Base-by-base conservation (phyloP, 2,888 invertebrate species). In the Petrolisthes manimaculis region DNA sequence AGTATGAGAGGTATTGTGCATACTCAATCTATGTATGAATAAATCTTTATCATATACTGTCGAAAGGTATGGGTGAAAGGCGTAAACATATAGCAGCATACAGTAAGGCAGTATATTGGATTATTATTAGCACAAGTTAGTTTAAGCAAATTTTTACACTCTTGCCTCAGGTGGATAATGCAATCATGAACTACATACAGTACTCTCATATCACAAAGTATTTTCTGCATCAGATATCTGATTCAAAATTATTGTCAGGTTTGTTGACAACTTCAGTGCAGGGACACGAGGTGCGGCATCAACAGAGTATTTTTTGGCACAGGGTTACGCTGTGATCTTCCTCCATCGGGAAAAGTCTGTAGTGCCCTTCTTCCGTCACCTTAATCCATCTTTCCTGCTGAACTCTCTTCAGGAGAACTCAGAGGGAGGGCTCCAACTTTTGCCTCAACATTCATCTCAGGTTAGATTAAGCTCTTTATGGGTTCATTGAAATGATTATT, bases 181-280 rank as follows among this genome's bases (percentile, higher is more conserved):
- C 24, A 12, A 61, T 21, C 24, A 82, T 82, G 14, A n/a, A n/a
- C 24, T 56, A n/a, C 9, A 5, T 4, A 21, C 5, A 61, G n/a
- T 54, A 56, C 61, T 56, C 37, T 81, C 54, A 21, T 21, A 18
- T 56, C 14, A 56, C 18, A 21, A 56, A 56, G 18, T 69, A 69
- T 82, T 12, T 69, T 9, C 75, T 18, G 69, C 8, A 21, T 84
- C 9, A 9, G 6, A 71, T 71, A 12, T 71, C 6, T 71, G 71
- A 71, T 71, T 5, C 83, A 56, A 21, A 56, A 5, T 24, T 67
- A 75, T 71, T 51, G 80, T 99, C 0, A 95, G 99, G 83, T 99
- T 97, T 93, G 98, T 99, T 86, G 99, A 99, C 93, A 99, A 99
- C 94, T 99, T 99, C 93, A 99, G 99, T 93, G 97, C 98, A 24